Evolutionary conservation across 2,113 vertebrate species (phyloP).

Genomic region (Lepisosteus oculatus): DNA sequence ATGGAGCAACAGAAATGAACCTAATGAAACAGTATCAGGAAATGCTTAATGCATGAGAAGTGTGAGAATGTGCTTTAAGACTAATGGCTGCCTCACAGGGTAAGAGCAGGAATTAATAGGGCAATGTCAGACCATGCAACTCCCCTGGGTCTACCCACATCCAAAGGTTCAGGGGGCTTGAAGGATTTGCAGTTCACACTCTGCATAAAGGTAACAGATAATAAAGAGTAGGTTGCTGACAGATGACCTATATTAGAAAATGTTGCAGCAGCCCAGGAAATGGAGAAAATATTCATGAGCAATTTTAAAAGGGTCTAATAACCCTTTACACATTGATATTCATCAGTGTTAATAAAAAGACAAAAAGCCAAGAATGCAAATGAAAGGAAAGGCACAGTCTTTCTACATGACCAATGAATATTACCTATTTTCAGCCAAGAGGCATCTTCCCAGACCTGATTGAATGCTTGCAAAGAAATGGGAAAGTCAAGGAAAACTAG

Average conservation of each 20-base stretch:
- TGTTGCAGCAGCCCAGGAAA: conserved; percentile 1
- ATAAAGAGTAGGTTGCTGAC: conserved; percentile 47
- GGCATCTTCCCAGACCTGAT: conserved; percentile 16
- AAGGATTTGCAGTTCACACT: conserved; percentile 28
- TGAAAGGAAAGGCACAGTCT: background rate
- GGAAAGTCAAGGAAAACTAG: background rate
- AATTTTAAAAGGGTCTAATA: conserved; percentile 50
- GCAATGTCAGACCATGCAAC: conserved; percentile 21
- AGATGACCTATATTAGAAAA: conserved; percentile 35
- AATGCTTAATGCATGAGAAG: conserved; percentile 52
- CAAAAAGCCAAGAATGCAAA: conserved; percentile 34
- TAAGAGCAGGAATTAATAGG: conserved; percentile 23
- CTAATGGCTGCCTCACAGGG: conserved; percentile 46
- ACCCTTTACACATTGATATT: conserved; percentile 48
- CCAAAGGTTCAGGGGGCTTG: conserved; percentile 36
- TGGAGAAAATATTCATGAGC: conserved; percentile 48
- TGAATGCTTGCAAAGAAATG: too few species aligned
- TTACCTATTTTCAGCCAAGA: conserved; percentile 1
- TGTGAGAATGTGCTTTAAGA: conserved; percentile 31
- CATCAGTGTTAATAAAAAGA: conserved; percentile 55
- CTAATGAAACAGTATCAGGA: conserved; percentile 43
- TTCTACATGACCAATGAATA: conserved; percentile 14
- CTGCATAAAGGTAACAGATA: conserved; percentile 37
- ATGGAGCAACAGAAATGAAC: conserved; percentile 21
- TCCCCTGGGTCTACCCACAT: conserved; percentile 24